Evolutionary conservation across 1,140 invertebrate genomes (phyloP), one percentile per base, ranked within the genome.

Genomic region (Sitobion miscanthi): DNA sequence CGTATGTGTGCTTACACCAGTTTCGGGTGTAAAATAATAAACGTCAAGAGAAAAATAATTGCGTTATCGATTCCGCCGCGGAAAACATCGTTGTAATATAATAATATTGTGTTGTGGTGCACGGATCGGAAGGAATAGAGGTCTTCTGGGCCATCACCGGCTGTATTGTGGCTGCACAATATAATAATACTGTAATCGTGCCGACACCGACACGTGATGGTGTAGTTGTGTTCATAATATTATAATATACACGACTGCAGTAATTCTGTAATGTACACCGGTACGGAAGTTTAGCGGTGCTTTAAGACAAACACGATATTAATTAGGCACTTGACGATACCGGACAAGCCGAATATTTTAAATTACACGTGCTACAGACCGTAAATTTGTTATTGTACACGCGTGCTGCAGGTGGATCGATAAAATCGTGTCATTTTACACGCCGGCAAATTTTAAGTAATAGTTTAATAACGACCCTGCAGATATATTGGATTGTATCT

Each of bases 381-480:
- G 5, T 77, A n/a, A 77, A n/a, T 77, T 77, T 17, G 30, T 77
- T n/a, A 20, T n/a, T n/a, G 0, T 77, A 77, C 62, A 77, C n/a
- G n/a, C 62, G 62, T 77, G 62, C 62, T 77, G 30, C 62, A n/a
- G n/a, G 14, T n/a, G 5, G 62, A 77, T 77, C 62, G 62, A 77
- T 77, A 77, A 77, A n/a, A 77, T 77, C 62, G 62, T 77, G 62
- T 77, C 62, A 77, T 77, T 77, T 77, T 77, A 69, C 62, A 77
- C 62, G 5, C 30, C 62, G 30, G 62, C 14, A n/a, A 14, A 77
- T 77, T n/a, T 77, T 17, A 21, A 0, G 21, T 23, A 54, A 54
- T 54, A 54, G 20, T 5, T n/a, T n/a, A 77, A 30, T 62, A 62
- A 62, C 57, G 8, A 30, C 57, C 30, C 25, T 17, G 49, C 49